Percentiles rank a stretch among this genome's conserved stretches.
phyloP scores from a whole-genome alignment of 2,888 invertebrate species.

The Xylocampa areola region DNA sequence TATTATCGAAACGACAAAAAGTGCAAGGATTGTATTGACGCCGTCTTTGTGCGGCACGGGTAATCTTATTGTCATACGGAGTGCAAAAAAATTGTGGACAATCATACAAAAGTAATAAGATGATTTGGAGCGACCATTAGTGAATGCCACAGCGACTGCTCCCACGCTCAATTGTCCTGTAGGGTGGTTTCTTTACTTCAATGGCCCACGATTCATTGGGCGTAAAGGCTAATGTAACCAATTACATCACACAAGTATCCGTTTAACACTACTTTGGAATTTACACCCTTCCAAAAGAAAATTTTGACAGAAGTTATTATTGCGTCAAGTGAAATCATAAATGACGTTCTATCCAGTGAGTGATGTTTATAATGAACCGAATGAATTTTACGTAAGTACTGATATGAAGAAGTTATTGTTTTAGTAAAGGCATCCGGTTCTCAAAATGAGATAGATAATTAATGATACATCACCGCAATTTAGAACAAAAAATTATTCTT shows the following conservation, averaged over 20 bases:
- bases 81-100: slow-evolving; percentile 77
- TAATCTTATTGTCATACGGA: slow-evolving; percentile 67
- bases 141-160: slow-evolving; percentile 79
- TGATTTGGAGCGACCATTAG: slow-evolving; percentile 82
- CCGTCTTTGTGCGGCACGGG: slow-evolving; percentile 57
- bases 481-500: slow-evolving; percentile 6
- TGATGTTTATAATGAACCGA: too few species aligned
- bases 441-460: slow-evolving; percentile 22
- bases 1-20: slow-evolving; percentile 66
- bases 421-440: slow-evolving; percentile 14
- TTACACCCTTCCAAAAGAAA: slow-evolving; percentile 13
- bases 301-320: slow-evolving; percentile 17
- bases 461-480: slow-evolving; percentile 11
- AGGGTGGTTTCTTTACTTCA: slow-evolving; percentile 71
- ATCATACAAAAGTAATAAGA: slow-evolving; percentile 85
- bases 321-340: too few species aligned
- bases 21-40: slow-evolving; percentile 64
- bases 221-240: slow-evolving; percentile 46
- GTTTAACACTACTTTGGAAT: slow-evolving; percentile 32
- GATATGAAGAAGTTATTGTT: slow-evolving; percentile 5
- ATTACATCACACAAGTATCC: slow-evolving; percentile 46
- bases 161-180: slow-evolving; percentile 81
- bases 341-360: too few species aligned
- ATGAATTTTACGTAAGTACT: too few species aligned
- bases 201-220: slow-evolving; percentile 54